Percentiles rank a stretch among this genome's conserved stretches.
These are phyloP conservation scores for Lissonota sp. DNA, from an alignment of 2,888 invertebrate genomes.

Conservation along the genomic window DNA sequence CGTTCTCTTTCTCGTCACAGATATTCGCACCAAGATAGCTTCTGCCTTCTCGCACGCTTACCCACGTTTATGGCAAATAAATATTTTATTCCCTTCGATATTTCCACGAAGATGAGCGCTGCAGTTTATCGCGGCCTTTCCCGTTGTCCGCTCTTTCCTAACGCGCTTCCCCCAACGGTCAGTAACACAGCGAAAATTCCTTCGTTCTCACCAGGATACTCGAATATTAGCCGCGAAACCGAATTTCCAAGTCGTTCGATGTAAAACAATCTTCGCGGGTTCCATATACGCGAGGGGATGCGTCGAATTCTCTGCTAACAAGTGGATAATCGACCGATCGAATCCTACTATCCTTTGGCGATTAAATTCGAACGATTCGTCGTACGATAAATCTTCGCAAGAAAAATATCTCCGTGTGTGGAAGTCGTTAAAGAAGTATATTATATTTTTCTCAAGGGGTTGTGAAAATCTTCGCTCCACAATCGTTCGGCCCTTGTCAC, in stretches of 20 bases:
- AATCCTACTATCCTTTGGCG: constrained; percentile 21
- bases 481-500: neutral
- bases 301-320: constrained; percentile 12
- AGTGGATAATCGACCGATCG: constrained; percentile 48
- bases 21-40: neutral
- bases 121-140: constrained; percentile 61
- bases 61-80: constrained; percentile 72
- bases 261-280: neutral
- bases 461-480: constrained; percentile 33
- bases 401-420: neutral
- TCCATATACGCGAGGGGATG: neutral
- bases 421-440: constrained; percentile 48
- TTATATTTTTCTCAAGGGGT: constrained; percentile 32
- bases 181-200: constrained; percentile 62
- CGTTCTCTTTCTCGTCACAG: constrained; percentile 20
- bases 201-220: constrained; percentile 54
- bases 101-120: constrained; percentile 36
- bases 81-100: constrained; percentile 72
- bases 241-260: constrained; percentile 38
- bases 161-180: constrained; percentile 43
- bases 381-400: constrained; percentile 22
- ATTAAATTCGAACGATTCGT: constrained; percentile 56
- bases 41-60: constrained; percentile 23
- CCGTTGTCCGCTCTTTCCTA: constrained; percentile 21
- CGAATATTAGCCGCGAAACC: constrained; percentile 58